Conservation (phyloP, 1,140 invertebrate genomes). For the Phocides pigmalion region DNA sequence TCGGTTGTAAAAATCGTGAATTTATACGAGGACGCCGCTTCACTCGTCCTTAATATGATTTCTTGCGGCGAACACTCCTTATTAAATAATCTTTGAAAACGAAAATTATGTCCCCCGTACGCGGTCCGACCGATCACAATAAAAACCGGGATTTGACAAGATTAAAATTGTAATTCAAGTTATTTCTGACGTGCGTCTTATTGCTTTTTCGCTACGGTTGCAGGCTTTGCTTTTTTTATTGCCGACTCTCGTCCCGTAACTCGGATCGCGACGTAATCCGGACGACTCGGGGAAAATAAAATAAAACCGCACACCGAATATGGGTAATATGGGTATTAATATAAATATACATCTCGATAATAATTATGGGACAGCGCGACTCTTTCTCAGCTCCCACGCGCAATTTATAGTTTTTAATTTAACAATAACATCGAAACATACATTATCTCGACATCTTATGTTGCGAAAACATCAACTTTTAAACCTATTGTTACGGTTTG, state of each 20-base stretch:
- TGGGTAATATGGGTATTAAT: slow-evolving; percentile 39
- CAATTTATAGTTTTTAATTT: slow-evolving; percentile 28
- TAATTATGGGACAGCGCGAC: slow-evolving; percentile 28
- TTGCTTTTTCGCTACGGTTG: slow-evolving; percentile 75
- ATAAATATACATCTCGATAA: slow-evolving; percentile 38
- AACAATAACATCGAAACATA: slow-evolving; percentile 26
- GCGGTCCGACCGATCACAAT: slow-evolving; percentile 62
- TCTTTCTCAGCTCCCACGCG: slow-evolving; percentile 10
- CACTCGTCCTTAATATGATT: slow-evolving; percentile 64
- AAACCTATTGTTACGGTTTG: slow-evolving; percentile 17
- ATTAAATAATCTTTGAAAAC: slow-evolving; percentile 78
- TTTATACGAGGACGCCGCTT: slow-evolving; percentile 61
- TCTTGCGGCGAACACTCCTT: slow-evolving; percentile 68
- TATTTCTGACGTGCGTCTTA: slow-evolving; percentile 77
- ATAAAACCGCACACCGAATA: slow-evolving; percentile 37
- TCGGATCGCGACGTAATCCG: slow-evolving; percentile 52
- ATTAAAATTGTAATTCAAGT: slow-evolving; percentile 82
- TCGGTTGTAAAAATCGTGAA: slow-evolving; percentile 75
- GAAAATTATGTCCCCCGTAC: slow-evolving; percentile 71
- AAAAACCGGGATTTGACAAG: slow-evolving; percentile 81
- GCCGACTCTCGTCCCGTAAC: slow-evolving; percentile 41
- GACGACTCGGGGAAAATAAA: slow-evolving; percentile 43
- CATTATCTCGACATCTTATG: slow-evolving; percentile 5
- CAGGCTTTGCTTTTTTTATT: slow-evolving; percentile 48
- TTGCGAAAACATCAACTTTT: slow-evolving; percentile 1